Base-by-base conservation (phyloP, 2,888 invertebrate species). In the Coelopa pilipes region DNA sequence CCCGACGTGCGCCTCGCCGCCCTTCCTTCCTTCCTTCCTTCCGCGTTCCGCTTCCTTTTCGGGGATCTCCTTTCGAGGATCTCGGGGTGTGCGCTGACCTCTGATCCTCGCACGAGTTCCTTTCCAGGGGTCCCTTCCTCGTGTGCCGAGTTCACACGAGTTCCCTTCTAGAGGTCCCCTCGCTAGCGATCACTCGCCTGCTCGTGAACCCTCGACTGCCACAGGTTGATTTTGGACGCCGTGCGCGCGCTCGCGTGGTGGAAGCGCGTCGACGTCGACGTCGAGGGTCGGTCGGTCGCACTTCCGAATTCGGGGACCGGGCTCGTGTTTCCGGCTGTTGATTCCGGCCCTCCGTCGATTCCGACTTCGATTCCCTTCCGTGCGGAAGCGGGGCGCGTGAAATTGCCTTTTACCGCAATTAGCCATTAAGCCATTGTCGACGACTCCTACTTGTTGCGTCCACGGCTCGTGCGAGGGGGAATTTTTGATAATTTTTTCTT, bases 111-210 rank as follows among this genome's bases (percentile, higher is more conserved):
- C 34, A 34, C 34, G 21, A 45, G 34, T 62, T 62, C 62, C 62
- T 62, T 24, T 62, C 34, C 15, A 62, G 62, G 62, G 62, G 34
- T 62, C 24, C 34, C 62, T 21, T n/a, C 21, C 60, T 60, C 24
- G 21, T 17, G 19, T 24, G 34, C 60, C 21, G 24, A 5, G 59
- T 24, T 59, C 1, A 15, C 15, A 21, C 13, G 34, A 60, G 60
- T 60, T 21, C 60, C 21, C 24, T 60, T 60, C 15, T 24, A 15
- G 60, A 15, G 60, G 15, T 19, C 24, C 59, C 59, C 12, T 59
- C 24, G 17, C 7, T 13, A 49, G 13, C 49, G 10, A 11, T 13
- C 49, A 11, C 13, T 13, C 49, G 10, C 49, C 13, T 49, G 53
- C 13, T 3, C n/a, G 53, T 45, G 15, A 62, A 34, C n/a, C 34